Conservation (phyloP, 2,888 invertebrate species). For the Platycnemis pennipes region DNA sequence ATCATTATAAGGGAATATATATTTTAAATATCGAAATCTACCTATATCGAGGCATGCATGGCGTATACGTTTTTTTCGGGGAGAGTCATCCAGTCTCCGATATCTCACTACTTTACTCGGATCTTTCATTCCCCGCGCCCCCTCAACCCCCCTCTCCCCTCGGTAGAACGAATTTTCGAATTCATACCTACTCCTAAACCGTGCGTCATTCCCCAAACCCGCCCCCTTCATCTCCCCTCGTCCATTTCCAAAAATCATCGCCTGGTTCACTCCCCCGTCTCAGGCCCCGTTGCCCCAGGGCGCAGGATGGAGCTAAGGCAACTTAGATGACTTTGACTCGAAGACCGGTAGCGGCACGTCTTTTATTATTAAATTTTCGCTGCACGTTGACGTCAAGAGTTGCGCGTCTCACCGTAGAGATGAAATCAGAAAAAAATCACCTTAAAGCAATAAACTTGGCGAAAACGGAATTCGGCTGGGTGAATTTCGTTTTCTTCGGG, state of each 20-base stretch:
- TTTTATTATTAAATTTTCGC: too few species aligned
- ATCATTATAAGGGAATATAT: too few species aligned
- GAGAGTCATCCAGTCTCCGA: too few species aligned
- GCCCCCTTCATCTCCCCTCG: too few species aligned
- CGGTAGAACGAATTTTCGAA: too few species aligned
- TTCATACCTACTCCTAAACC: too few species aligned
- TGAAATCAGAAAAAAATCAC: background rate
- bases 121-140: background rate
- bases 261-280: background rate
- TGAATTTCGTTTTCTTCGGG: background rate
- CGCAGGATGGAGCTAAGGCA: background rate
- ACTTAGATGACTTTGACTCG: background rate
- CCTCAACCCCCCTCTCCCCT: background rate
- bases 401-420: background rate
- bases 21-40: too few species aligned
- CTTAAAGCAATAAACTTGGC: background rate
- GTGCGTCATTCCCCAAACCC: background rate
- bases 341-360: background rate
- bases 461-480: background rate
- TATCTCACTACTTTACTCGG: too few species aligned
- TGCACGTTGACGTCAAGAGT: background rate
- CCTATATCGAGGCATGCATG: too few species aligned
- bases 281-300: background rate
- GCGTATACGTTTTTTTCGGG: too few species aligned
- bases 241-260: too few species aligned